Conservation (phyloP, 2,888 invertebrate genomes). For the Drosophila prostipennis region DNA sequence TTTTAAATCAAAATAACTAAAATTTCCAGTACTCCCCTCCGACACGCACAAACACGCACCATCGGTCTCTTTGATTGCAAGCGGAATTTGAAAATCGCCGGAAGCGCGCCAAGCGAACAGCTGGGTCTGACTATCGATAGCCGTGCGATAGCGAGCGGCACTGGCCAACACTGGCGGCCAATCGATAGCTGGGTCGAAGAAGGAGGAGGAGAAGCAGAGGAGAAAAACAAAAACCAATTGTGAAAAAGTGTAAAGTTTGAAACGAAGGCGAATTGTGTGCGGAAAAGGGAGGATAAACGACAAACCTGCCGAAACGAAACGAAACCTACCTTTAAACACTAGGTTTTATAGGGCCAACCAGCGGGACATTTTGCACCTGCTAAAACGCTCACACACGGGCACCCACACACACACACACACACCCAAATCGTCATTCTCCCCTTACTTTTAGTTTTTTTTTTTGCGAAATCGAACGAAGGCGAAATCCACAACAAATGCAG, state of each 20-base stretch:
- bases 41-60: constrained; percentile 4
- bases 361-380: constrained; percentile 17
- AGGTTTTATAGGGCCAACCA: constrained; percentile 5
- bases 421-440: constrained; percentile 23
- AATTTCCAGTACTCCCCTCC: constrained; percentile 23
- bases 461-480: constrained; percentile 76
- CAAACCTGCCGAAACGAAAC: constrained; percentile 41
- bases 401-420: constrained; percentile 1
- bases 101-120: neutral
- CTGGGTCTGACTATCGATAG: neutral
- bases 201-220: constrained; percentile 45
- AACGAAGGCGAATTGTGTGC: neutral
- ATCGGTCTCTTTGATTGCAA: neutral
- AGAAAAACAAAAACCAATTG: constrained; percentile 57
- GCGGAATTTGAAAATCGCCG: constrained; percentile 1
- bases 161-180: neutral
- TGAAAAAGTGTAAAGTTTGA: constrained; percentile 71
- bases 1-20: constrained; percentile 2
- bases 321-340: constrained; percentile 22
- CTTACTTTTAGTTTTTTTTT: constrained; percentile 45
- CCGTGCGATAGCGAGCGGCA: neutral
- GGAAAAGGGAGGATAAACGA: constrained; percentile 19
- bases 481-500: constrained; percentile 50
- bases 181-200: constrained; percentile 31
- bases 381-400: constrained; percentile 1